phyloP scores from a whole-genome alignment of 1,140 invertebrate species.

The Cydia splendana region DNA sequence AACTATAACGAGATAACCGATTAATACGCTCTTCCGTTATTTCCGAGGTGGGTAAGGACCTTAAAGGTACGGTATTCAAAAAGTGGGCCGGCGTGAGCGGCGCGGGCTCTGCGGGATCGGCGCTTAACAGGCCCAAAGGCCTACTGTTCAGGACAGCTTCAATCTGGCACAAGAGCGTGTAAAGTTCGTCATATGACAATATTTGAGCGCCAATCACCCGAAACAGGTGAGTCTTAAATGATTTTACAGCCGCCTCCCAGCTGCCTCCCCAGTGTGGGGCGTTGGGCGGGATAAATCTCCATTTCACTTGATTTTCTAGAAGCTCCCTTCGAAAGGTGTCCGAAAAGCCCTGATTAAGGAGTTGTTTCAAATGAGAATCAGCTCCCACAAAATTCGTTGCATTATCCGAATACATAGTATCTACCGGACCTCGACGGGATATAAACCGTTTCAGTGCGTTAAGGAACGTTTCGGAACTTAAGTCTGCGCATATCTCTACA shows the following conservation, averaged over 20 bases:
- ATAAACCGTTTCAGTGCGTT: slow-evolving; percentile 37
- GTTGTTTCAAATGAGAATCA: neutral
- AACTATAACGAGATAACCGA: neutral
- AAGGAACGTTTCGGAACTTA: slow-evolving; percentile 52
- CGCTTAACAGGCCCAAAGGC: slow-evolving; percentile 44
- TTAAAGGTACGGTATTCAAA: slow-evolving; percentile 42
- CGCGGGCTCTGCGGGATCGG: slow-evolving; percentile 47
- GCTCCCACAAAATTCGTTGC: neutral
- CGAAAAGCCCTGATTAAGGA: neutral
- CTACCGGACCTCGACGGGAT: neutral
- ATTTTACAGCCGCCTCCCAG: slow-evolving; percentile 40
- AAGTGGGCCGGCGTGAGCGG: slow-evolving; percentile 60
- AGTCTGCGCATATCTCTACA: slow-evolving; percentile 56
- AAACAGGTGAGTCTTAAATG: slow-evolving; percentile 52
- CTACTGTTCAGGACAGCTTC: slow-evolving; percentile 60
- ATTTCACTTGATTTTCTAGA: slow-evolving; percentile 16
- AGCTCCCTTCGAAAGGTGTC: slow-evolving; percentile 23
- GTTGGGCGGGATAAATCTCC: slow-evolving; percentile 44
- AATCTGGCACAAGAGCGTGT: slow-evolving; percentile 45
- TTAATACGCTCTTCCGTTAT: neutral
- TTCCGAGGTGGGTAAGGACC: too few relatives aligned
- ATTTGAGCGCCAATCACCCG: slow-evolving; percentile 45
- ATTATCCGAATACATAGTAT: neutral
- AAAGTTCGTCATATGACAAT: slow-evolving; percentile 50
- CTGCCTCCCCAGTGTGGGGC: slow-evolving; percentile 47